Evolutionary conservation across 1,140 invertebrate species (phyloP).

Genomic region (Caerostris extrusa): DNA sequence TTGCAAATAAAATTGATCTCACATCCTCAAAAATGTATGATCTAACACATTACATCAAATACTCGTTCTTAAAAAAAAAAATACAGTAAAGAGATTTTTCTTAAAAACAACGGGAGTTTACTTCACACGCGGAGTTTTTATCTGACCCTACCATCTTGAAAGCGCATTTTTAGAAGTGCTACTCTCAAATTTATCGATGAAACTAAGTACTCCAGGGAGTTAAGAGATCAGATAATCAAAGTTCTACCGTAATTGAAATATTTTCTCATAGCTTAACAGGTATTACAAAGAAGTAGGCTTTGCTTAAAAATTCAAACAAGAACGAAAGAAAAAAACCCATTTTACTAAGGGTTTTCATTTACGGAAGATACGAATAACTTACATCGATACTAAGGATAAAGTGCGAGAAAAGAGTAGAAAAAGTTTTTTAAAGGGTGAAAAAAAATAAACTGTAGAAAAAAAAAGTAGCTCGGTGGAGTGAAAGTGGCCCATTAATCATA

Average conservation of each 20-base stretch:
- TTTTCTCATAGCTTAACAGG: not conserved
- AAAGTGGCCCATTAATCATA: slow-evolving; percentile 56
- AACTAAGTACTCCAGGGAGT: not conserved
- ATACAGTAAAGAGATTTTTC: too few relatives aligned
- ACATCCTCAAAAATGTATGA: too few relatives aligned
- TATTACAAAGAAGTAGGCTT: not conserved
- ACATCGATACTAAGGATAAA: slow-evolving; percentile 49
- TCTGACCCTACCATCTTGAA: too few relatives aligned
- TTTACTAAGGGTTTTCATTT: slow-evolving; percentile 14
- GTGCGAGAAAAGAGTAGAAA: not conserved
- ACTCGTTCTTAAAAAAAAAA: too few relatives aligned
- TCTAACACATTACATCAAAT: too few relatives aligned
- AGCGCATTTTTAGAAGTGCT: not conserved
- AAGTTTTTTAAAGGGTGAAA: not conserved
- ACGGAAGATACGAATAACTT: slow-evolving; percentile 10
- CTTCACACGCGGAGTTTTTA: too few relatives aligned
- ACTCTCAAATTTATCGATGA: not conserved
- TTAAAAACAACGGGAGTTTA: too few relatives aligned
- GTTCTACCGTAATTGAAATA: not conserved
- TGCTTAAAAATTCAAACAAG: not conserved
- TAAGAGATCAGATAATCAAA: slow-evolving; percentile 19
- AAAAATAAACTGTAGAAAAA: slow-evolving; percentile 1
- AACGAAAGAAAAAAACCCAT: not conserved
- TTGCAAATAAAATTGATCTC: too few relatives aligned
- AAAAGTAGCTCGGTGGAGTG: not conserved